A percentile compares a stretch with the other conserved stretches of the same genome.
Conservation (phyloP, 2,888 invertebrate species). For the Leptogaster cylindrica region DNA sequence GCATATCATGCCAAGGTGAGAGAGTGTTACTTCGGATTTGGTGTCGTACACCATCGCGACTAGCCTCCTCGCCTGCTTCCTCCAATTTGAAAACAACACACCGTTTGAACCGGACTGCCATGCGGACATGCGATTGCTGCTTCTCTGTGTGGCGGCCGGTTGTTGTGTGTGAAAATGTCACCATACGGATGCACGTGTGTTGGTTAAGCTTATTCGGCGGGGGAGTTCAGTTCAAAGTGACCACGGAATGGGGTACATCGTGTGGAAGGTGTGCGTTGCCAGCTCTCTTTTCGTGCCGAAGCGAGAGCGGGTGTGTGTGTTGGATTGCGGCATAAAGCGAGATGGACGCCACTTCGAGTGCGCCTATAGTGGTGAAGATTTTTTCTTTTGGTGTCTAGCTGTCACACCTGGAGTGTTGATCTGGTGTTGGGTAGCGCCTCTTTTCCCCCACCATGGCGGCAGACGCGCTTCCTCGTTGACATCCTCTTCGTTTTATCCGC, state of each 20-base stretch:
- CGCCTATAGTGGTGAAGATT: constrained; percentile 33
- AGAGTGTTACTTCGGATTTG: constrained; percentile 20
- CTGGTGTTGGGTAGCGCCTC: constrained; percentile 52
- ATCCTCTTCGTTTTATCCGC: constrained; percentile 15
- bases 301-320: too few relatives aligned
- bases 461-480: neutral
- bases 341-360: constrained; percentile 14
- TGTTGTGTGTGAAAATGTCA: constrained; percentile 9
- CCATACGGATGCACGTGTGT: neutral
- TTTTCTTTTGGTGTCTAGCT: constrained; percentile 52
- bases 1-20: constrained; percentile 4
- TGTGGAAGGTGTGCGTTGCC: constrained; percentile 29
- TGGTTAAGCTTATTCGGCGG: neutral
- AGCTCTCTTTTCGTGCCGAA: constrained; percentile 35
- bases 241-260: neutral
- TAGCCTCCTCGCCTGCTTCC: neutral
- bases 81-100: too few relatives aligned
- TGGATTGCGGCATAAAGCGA: neutral
- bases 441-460: constrained; percentile 30
- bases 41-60: constrained; percentile 10
- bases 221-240: neutral
- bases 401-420: constrained; percentile 60
- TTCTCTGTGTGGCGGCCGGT: too few relatives aligned
- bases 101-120: too few relatives aligned
- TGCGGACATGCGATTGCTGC: too few relatives aligned